Evolutionary conservation across 2,797 vertebrate genomes (phyloP), one percentile per base, ranked within the genome.

Genomic region (Clamator glandarius): DNA sequence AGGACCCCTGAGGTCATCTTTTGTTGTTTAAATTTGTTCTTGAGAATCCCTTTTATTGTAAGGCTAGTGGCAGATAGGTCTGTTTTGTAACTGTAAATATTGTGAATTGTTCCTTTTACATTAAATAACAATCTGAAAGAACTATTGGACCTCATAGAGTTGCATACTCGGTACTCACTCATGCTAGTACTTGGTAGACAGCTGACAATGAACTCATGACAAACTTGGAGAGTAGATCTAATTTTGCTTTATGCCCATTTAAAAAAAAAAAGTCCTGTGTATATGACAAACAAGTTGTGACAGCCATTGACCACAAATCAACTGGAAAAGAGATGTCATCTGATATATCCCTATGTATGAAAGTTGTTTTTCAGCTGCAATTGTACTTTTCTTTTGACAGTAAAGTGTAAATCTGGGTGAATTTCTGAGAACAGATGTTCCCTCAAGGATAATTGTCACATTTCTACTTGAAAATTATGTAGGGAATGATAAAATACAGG

Each of bases 401-500:
- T 78, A 35, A 84, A 87, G 15, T 76, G 51, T 81, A 81, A 92
- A 86, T 88, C 35, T 86, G 24, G 31, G 28, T 90, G 88, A 91
- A 90, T 66, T 89, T 55, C 67, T 12, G 9, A 79, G 67, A 92
- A 58, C 74, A 89, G 72, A 76, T 90, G 59, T 96, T 94, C 25
- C n/a, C 25, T 73, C 25, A 55, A 73, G 70, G 79, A 41, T 81
- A 79, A 73, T 62, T 89, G 63, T 44, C 61, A 76, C 31, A n/a
- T 78, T 66, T 54, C 18, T 84, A 33, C 31, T 76, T 87, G 77
- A 79, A 82, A 73, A 58, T 52, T 10, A 44, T 79, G 16, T 31
- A 33, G 42, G 72, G 61, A 77, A 61, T 50, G 50, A 64, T 72
- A 81, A 94, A 86, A 64, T 88, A 52, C 24, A 88, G 25, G 12